Conservation (phyloP, 2,797 vertebrate genomes). For the Myotis pilosus region DNA sequence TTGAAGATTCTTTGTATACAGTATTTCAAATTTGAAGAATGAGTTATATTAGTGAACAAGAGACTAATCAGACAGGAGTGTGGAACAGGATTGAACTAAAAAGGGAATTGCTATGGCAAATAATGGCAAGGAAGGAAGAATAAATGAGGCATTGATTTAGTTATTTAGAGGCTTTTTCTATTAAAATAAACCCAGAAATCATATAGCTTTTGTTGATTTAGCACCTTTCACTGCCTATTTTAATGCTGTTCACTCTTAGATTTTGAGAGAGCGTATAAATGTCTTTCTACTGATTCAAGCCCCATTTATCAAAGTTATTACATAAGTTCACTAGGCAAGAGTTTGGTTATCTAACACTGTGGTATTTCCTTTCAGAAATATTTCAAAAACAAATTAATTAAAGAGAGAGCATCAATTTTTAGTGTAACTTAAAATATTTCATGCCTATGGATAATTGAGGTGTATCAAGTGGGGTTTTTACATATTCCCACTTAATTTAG, state of each 20-base stretch:
- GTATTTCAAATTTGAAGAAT: constrained; percentile 5
- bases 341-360: background rate
- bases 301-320: constrained; percentile 41
- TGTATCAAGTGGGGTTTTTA: background rate
- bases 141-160: constrained; percentile 57
- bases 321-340: background rate
- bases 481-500: background rate
- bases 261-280: constrained; percentile 66
- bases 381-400: constrained; percentile 24
- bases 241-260: constrained; percentile 41
- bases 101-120: constrained; percentile 16
- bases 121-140: background rate
- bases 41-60: background rate
- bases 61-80: background rate
- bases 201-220: constrained; percentile 63
- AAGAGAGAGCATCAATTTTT: background rate
- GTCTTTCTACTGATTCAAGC: constrained; percentile 33
- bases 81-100: background rate
- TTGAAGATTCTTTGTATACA: background rate
- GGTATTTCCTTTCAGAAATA: constrained; percentile 19
- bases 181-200: constrained; percentile 56
- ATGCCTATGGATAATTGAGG: background rate
- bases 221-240: constrained; percentile 65
- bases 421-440: background rate
- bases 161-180: constrained; percentile 42